Evolutionary conservation across 2,797 vertebrate genomes (phyloP).

Genomic region (Potorous gilbertii): DNA sequence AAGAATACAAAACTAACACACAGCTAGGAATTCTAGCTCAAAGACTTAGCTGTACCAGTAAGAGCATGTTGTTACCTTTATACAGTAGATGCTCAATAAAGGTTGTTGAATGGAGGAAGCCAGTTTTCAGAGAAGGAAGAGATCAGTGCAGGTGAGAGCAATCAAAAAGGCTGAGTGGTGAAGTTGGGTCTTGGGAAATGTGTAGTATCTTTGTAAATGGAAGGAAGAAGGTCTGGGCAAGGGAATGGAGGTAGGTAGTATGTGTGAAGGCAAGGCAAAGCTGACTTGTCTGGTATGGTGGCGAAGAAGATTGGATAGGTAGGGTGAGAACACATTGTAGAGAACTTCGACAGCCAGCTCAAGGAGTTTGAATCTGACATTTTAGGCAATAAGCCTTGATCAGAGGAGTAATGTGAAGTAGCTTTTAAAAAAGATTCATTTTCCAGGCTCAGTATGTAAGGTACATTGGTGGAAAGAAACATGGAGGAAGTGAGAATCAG

Average conservation of each 20-base stretch:
- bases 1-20: background rate
- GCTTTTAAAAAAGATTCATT: background rate
- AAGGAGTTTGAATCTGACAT: background rate
- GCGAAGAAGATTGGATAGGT: background rate
- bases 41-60: background rate
- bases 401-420: background rate
- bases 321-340: background rate
- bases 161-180: background rate
- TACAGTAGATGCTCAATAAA: background rate
- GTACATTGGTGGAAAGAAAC: background rate
- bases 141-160: background rate
- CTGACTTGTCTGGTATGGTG: background rate
- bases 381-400: background rate
- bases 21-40: background rate
- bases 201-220: background rate
- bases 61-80: background rate
- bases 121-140: background rate
- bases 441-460: background rate
- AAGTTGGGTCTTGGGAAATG: background rate
- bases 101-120: background rate
- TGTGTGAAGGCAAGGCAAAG: background rate
- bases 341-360: background rate
- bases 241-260: background rate
- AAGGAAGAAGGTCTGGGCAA: background rate
- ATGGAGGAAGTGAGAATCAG: background rate